phyloP scores from a whole-genome alignment of 2,888 invertebrate genomes.

The Erebia ligea region DNA sequence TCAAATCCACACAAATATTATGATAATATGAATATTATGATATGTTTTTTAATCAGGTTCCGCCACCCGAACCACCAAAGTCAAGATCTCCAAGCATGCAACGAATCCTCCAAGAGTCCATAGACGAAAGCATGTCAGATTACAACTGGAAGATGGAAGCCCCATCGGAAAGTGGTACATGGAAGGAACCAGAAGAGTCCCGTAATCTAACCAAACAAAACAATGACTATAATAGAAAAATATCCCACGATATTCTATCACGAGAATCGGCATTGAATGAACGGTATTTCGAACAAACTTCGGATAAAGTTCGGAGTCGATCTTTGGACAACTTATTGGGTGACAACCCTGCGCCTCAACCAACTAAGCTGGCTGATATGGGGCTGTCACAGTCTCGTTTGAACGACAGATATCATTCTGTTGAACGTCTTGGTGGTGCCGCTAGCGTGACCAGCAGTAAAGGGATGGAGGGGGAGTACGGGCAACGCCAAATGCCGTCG shows the following conservation, averaged over 20 bases:
- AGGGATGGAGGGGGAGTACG: conserved; percentile 88
- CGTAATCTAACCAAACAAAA: conserved; percentile 53
- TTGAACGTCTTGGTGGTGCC: conserved; percentile 88
- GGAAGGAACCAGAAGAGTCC: conserved; percentile 58
- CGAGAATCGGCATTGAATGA: conserved; percentile 94
- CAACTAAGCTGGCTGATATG: conserved; percentile 86
- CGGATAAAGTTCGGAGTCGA: conserved; percentile 89
- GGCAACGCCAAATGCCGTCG: conserved; percentile 82
- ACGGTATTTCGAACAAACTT: conserved; percentile 89
- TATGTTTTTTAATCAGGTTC: conserved; percentile 65
- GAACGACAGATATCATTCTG: conserved; percentile 94
- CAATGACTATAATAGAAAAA: conserved; percentile 83
- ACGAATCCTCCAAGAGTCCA: conserved; percentile 72
- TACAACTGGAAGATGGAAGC: conserved; percentile 76
- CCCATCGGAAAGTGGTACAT: conserved; percentile 40
- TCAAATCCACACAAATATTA: too few relatives aligned
- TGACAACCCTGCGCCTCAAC: conserved; percentile 84
- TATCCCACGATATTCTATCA: conserved; percentile 90
- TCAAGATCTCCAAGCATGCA: conserved; percentile 77
- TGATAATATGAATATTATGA: not conserved
- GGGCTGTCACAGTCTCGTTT: conserved; percentile 93
- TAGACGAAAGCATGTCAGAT: conserved; percentile 71
- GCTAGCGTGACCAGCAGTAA: conserved; percentile 83
- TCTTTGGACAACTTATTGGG: conserved; percentile 92
- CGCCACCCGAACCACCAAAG: conserved; percentile 87